phyloP scores from a whole-genome alignment of 1,140 invertebrate genomes.

The Ceratitis capitata region DNA sequence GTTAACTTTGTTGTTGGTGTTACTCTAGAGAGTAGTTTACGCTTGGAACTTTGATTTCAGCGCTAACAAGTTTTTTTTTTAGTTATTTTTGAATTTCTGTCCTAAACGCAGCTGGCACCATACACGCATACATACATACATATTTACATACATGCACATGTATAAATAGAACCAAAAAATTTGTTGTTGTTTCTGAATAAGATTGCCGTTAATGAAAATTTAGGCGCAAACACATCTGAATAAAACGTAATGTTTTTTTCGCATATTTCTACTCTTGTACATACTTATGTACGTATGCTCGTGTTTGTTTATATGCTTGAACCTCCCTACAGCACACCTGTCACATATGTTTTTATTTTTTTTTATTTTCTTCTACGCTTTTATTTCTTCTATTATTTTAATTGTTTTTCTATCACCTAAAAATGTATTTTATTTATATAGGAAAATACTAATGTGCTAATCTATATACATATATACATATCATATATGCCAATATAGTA shows the following conservation, averaged over 20 bases:
- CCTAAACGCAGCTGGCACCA: background rate
- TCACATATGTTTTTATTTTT: background rate
- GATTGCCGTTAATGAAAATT: background rate
- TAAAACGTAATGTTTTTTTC: background rate
- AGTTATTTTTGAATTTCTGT: background rate
- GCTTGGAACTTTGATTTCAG: background rate
- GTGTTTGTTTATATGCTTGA: background rate
- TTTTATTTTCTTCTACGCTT: background rate
- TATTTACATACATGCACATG: background rate
- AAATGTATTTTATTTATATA: background rate
- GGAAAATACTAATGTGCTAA: background rate
- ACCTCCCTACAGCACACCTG: background rate
- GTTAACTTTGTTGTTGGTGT: background rate
- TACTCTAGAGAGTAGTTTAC: background rate
- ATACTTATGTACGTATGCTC: background rate
- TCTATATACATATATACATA: background rate
- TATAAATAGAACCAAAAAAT: background rate
- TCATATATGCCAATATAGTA: background rate
- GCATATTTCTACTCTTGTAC: background rate
- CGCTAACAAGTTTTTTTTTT: background rate
- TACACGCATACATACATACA: background rate
- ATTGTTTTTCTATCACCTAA: background rate
- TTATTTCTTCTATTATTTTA: background rate
- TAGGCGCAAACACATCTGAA: background rate
- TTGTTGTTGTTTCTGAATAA: too few species aligned